phyloP scores from a whole-genome alignment of 2,888 invertebrate species.

The Ptycholaimellus sp. region DNA sequence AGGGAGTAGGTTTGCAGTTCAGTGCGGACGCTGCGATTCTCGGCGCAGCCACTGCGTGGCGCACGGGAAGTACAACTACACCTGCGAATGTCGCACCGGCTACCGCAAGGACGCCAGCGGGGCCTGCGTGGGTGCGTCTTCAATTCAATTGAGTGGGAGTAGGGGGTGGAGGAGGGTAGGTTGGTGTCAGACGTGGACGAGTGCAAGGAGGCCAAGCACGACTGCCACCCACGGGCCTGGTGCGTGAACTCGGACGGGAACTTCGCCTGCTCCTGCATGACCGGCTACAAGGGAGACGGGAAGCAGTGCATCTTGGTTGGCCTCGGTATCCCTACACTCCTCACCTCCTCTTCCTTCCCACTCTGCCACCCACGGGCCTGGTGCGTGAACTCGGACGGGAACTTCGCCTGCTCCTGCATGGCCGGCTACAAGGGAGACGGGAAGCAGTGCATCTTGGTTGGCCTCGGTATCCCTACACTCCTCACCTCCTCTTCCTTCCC shows the following conservation, averaged over 20 bases:
- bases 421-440: slow-evolving; percentile 18
- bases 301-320: neutral
- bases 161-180: neutral
- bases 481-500: no score
- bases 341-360: neutral
- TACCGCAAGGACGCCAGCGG: slow-evolving; percentile 14
- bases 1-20: slow-evolving; percentile 6
- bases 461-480: slow-evolving; percentile 10
- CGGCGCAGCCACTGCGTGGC: slow-evolving; percentile 17
- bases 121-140: slow-evolving; percentile 14
- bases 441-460: slow-evolving; percentile 16
- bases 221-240: slow-evolving; percentile 17
- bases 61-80: slow-evolving; percentile 18
- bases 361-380: slow-evolving; percentile 1
- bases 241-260: slow-evolving; percentile 17
- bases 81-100: slow-evolving; percentile 17
- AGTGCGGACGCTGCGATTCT: slow-evolving; percentile 17
- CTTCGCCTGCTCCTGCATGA: slow-evolving; percentile 3
- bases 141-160: neutral
- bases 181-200: slow-evolving; percentile 16
- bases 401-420: slow-evolving; percentile 15
- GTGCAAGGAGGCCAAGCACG: slow-evolving; percentile 12
- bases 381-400: slow-evolving; percentile 4
- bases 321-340: neutral
- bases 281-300: neutral